phyloP scores from a whole-genome alignment of 1,140 invertebrate species.

The Branchinecta lynchi region DNA sequence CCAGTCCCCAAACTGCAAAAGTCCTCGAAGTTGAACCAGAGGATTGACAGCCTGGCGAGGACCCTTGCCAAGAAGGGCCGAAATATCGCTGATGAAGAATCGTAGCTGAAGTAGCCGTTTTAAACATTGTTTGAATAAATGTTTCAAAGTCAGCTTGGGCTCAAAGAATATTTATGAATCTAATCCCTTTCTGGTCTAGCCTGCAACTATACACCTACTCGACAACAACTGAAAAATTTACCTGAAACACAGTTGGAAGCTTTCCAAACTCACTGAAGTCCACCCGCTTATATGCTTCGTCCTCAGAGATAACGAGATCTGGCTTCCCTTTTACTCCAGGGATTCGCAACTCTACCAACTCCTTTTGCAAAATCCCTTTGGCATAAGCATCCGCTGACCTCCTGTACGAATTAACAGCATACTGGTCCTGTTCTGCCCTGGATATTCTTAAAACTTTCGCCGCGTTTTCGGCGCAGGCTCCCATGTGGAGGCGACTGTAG shows the following conservation, averaged over 20 bases:
- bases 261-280: conserved; percentile 86
- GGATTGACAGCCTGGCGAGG: too few species aligned
- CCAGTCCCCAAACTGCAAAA: too few species aligned
- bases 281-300: conserved; percentile 92
- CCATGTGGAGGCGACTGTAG: conserved; percentile 97
- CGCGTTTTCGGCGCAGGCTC: conserved; percentile 94
- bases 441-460: conserved; percentile 76
- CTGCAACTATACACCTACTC: too few species aligned
- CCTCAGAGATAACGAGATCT: conserved; percentile 54
- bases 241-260: conserved; percentile 77
- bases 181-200: too few species aligned
- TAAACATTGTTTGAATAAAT: too few species aligned
- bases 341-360: conserved; percentile 72
- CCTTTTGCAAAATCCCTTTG: conserved; percentile 59
- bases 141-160: too few species aligned
- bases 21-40: too few species aligned
- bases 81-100: too few species aligned
- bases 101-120: too few species aligned
- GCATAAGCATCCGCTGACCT: conserved; percentile 63
- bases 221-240: conserved; percentile 26
- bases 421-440: conserved; percentile 84
- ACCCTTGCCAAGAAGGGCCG: too few species aligned
- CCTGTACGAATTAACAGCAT: conserved; percentile 84
- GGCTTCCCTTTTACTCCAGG: conserved; percentile 57
- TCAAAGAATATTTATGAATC: too few species aligned